Conservation (phyloP, 2,888 invertebrate species). For the Napeogenes inachia region DNA sequence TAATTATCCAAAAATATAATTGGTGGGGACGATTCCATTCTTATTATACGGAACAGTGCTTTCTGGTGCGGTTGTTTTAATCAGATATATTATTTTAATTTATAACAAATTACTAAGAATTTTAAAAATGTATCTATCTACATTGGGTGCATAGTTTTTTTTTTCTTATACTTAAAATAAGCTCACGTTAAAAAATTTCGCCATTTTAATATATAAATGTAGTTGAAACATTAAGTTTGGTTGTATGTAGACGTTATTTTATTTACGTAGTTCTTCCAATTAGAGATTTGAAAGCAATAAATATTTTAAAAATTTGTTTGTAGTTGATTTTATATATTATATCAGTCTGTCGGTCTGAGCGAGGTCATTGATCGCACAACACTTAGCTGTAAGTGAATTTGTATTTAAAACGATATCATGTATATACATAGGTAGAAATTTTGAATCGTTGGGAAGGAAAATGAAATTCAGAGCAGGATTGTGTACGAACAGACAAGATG, state of each 20-base stretch:
- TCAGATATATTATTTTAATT: no score
- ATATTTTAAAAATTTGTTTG: constrained; percentile 47
- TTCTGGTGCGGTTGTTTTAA: no score
- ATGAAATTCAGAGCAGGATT: constrained; percentile 21
- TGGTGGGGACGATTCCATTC: no score
- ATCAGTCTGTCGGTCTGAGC: constrained; percentile 37
- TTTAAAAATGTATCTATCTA: no score
- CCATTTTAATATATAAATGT: not conserved
- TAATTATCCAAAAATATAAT: no score
- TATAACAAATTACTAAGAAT: no score
- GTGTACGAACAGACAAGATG: constrained; percentile 26
- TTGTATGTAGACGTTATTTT: constrained; percentile 19
- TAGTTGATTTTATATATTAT: constrained; percentile 57
- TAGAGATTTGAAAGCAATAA: constrained; percentile 66
- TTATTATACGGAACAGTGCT: no score
- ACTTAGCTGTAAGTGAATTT: constrained; percentile 7
- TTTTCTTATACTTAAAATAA: no score
- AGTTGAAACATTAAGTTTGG: constrained; percentile 2
- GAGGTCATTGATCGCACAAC: constrained; percentile 29
- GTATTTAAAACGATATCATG: constrained; percentile 13
- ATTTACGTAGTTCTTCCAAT: constrained; percentile 51
- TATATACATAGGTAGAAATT: constrained; percentile 18
- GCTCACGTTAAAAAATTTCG: not conserved
- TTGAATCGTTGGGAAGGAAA: constrained; percentile 14
- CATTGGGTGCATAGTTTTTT: no score